Conservation (phyloP, 1,140 invertebrate genomes). For the Gonatopus flavifemur region DNA sequence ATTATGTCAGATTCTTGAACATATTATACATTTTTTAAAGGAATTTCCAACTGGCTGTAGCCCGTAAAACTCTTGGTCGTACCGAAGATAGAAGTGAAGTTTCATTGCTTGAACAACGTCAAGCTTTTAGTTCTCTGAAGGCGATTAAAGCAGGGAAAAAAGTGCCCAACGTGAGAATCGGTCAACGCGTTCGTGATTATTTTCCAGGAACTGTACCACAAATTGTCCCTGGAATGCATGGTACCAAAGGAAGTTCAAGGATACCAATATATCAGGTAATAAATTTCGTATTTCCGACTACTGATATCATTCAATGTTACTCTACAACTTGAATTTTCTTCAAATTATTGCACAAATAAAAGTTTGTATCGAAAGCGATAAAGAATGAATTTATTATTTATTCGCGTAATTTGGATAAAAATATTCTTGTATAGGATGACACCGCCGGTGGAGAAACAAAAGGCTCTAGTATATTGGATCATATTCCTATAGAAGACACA, state of each 20-base stretch:
- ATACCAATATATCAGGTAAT: conserved; percentile 51
- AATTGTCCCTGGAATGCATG: conserved; percentile 21
- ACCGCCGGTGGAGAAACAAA: conserved; percentile 33
- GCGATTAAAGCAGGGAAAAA: conserved; percentile 63
- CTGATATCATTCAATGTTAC: not conserved
- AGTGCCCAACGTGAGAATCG: conserved; percentile 56
- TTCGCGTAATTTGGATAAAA: too few species aligned
- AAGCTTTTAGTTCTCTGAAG: conserved; percentile 70
- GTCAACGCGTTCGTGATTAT: conserved; percentile 50
- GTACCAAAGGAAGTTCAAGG: conserved; percentile 38
- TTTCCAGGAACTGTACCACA: conserved; percentile 48
- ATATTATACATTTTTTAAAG: conserved; percentile 43
- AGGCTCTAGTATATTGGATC: conserved; percentile 59
- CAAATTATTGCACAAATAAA: not conserved
- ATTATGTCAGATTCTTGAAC: not conserved
- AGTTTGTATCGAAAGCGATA: too few species aligned
- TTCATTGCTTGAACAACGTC: conserved; percentile 67
- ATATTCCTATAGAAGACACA: conserved; percentile 59
- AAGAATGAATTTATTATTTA: too few species aligned
- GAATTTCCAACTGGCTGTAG: conserved; percentile 65
- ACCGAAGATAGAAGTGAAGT: conserved; percentile 60
- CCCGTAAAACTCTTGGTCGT: conserved; percentile 64
- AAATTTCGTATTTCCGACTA: not conserved
- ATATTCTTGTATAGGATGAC: conserved; percentile 35
- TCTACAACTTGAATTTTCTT: not conserved